A percentile compares a stretch with the other conserved stretches of the same genome.
Conservation (phyloP, 1,140 invertebrate genomes). For the Zaprionus ghesquierei region DNA sequence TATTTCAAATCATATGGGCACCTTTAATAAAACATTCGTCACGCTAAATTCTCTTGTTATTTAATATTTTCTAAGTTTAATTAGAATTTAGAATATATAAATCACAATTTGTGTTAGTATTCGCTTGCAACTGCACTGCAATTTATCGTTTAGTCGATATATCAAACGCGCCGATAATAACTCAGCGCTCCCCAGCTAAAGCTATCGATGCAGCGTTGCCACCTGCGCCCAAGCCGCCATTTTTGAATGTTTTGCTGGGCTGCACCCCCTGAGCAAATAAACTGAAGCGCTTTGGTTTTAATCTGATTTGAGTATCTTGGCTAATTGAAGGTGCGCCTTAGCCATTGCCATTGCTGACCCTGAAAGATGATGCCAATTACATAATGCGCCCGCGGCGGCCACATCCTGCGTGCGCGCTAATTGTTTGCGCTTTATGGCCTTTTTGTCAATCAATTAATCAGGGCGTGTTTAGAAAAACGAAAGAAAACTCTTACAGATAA, state of each 20-base stretch:
- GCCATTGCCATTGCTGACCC: not conserved
- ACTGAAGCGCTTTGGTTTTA: not conserved
- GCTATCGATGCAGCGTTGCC: not conserved
- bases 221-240: not conserved
- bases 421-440: constrained; percentile 19
- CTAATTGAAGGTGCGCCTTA: constrained; percentile 29
- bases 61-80: no score
- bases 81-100: no score
- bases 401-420: constrained; percentile 35
- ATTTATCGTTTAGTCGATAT: not conserved
- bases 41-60: no score
- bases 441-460: constrained; percentile 41
- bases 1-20: no score
- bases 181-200: not conserved
- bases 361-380: constrained; percentile 23
- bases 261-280: not conserved
- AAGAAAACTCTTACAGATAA: not conserved
- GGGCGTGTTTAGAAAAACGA: constrained; percentile 25
- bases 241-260: not conserved
- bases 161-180: constrained; percentile 10
- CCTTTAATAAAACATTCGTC: no score
- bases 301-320: constrained; percentile 10
- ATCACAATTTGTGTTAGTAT: not conserved
- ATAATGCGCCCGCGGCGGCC: constrained; percentile 6
- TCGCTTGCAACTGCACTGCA: not conserved